Evolutionary conservation across 2,113 vertebrate species (phyloP).

Genomic region (Micronycteris hirsuta): DNA sequence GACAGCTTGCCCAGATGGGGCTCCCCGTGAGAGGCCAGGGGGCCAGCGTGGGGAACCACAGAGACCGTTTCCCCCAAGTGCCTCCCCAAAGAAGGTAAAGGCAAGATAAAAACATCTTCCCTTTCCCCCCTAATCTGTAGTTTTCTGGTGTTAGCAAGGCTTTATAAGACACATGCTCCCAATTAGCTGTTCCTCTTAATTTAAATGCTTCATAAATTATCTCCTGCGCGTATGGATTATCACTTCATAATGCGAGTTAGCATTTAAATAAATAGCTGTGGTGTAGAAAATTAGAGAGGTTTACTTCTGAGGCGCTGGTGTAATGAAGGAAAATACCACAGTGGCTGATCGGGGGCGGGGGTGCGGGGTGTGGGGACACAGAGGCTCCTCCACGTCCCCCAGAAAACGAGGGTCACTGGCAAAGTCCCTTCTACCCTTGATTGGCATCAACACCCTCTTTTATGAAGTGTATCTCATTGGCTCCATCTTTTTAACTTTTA

Average conservation of each 20-base stretch:
- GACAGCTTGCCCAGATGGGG: constrained; percentile 32
- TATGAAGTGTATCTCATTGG: background rate
- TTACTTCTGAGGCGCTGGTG: constrained; percentile 81
- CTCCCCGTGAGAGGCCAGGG: constrained; percentile 31
- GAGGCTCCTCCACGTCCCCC: fast-evolving
- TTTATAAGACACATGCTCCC: constrained; percentile 99
- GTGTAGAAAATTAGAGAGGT: constrained; percentile 92
- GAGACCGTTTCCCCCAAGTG: constrained; percentile 58
- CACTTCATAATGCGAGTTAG: constrained; percentile 97
- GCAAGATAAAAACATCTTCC: constrained; percentile 74
- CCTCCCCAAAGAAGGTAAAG: constrained; percentile 74
- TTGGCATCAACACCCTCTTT: fast-evolving
- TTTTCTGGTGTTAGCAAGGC: constrained; percentile 88
- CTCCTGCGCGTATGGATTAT: constrained; percentile 96
- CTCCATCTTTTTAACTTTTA: background rate
- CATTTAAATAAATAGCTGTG: constrained; percentile 96
- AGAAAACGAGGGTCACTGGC: background rate
- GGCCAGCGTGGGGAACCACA: constrained; percentile 39
- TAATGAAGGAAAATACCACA: constrained; percentile 86
- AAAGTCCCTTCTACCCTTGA: background rate
- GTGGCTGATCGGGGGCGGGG: constrained; percentile 72
- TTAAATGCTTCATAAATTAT: constrained; percentile 99
- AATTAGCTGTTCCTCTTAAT: constrained; percentile 99
- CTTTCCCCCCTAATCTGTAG: constrained; percentile 87
- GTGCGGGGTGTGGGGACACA: constrained; percentile 11